These are phyloP conservation scores for Gobionotothen gibberifrons DNA, from an alignment of 2,797 vertebrate species.

Conservation along the genomic window DNA sequence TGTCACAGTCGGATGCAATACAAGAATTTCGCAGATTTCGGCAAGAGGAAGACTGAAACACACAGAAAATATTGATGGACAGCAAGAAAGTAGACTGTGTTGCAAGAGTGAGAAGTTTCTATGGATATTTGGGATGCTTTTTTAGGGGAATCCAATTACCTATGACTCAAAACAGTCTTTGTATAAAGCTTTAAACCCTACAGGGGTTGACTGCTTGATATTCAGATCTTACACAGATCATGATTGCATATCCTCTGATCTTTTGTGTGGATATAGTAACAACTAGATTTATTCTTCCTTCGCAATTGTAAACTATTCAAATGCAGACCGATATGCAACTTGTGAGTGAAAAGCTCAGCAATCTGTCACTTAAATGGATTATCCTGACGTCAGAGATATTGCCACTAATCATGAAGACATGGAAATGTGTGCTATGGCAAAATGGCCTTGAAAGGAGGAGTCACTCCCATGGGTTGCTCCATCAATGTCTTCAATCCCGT, in stretches of 20 bases:
- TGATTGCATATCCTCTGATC: conserved; percentile 12
- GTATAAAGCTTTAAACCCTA: not conserved
- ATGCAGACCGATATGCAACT: conserved; percentile 69
- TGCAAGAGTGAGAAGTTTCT: not conserved
- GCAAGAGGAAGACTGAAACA: not conserved
- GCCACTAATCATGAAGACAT: conserved; percentile 65
- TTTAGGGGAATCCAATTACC: conserved; percentile 20
- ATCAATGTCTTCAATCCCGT: conserved; percentile 48
- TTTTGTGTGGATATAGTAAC: conserved; percentile 13
- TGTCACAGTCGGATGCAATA: not conserved
- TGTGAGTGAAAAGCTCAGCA: conserved; percentile 76
- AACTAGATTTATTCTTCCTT: conserved; percentile 38
- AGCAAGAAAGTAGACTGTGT: not conserved
- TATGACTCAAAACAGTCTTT: not conserved
- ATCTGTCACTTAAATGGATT: conserved; percentile 77
- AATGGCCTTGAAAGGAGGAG: conserved; percentile 55
- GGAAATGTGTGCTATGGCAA: conserved; percentile 63
- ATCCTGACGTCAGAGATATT: conserved; percentile 63
- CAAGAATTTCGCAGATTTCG: not conserved
- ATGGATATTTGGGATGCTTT: not conserved
- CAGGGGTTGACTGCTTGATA: not conserved
- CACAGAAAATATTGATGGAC: not conserved
- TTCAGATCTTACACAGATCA: not conserved
- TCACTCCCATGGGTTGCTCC: conserved; percentile 50
- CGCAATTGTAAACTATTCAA: conserved; percentile 64